Base-by-base conservation (phyloP, 1,140 invertebrate genomes). In the Myzus persicae region DNA sequence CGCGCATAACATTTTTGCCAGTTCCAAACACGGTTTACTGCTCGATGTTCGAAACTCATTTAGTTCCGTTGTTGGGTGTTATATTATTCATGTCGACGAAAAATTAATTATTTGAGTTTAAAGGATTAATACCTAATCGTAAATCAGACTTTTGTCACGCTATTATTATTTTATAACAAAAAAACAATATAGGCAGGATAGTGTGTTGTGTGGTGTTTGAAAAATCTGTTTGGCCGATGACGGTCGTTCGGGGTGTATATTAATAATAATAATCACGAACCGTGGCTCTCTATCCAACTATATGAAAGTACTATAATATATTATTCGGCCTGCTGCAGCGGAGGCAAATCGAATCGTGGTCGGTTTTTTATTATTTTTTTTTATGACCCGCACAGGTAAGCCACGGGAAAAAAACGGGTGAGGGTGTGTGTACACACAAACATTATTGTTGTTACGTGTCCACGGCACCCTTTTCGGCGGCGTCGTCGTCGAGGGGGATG, bases 221-320 rank as follows among this genome's bases (percentile, higher is more conserved):
- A 85, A 85, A 87, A 87, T 87, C 84, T 87, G 84, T 87, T 87
- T 87, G 22, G 31, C 18, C 26, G 42, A 76, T n/a, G 59, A 76
- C 59, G 14, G 26, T 85, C 84, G 26, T 26, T 36, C 44, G 31
- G 20, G 5, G 85, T 8, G 26, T 26, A 38, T 82, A 82, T 7
- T 38, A 82, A 40, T 87, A 87, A 87, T 48, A 89, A 44, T 51
- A 51, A 89, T 89, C 46, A 40, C 24, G 22, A 26, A 51, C 36
- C 46, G 88, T 54, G 26, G 87, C 88, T 54, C 40, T 40, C 36
- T 24, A 89, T 89, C 88, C 88, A 87, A 87, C 48, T 76, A 76
- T 36, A 76, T 36, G 6, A 76, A 76, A 67, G 31, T 67, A 44
- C 9, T 44, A 67, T 59, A 24, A n/a, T 67, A 67, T 31, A 67